phyloP scores from a whole-genome alignment of 2,888 invertebrate genomes.

The Hydriomena furcata region DNA sequence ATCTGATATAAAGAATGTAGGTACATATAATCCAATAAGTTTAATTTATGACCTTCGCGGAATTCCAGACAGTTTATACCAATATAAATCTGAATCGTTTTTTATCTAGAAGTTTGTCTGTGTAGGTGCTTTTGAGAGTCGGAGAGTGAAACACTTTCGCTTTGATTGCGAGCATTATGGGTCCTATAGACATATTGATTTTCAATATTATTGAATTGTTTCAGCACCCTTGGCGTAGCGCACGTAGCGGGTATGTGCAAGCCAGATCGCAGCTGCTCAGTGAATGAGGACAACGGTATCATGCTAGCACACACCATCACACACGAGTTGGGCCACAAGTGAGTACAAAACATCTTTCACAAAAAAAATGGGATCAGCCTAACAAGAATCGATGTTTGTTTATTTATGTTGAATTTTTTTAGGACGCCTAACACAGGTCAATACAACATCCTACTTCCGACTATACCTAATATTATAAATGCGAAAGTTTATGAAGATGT shows the following conservation, averaged over 20 bases:
- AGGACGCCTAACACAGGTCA: too few relatives aligned
- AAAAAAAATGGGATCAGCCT: too few relatives aligned
- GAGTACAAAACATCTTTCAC: too few relatives aligned
- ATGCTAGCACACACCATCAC: conserved; percentile 94
- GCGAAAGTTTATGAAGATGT: too few relatives aligned
- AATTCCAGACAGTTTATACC: background rate
- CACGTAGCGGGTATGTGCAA: conserved; percentile 96
- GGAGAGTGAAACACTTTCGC: too few relatives aligned
- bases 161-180: too few relatives aligned
- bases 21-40: background rate
- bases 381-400: too few relatives aligned
- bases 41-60: background rate
- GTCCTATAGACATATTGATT: too few relatives aligned
- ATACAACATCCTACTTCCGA: too few relatives aligned
- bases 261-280: conserved; percentile 92
- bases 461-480: too few relatives aligned
- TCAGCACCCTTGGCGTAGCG: conserved; percentile 92
- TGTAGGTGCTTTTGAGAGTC: too few relatives aligned
- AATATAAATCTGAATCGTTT: background rate
- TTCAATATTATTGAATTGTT: conserved; percentile 36
- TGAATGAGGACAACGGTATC: conserved; percentile 96
- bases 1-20: background rate
- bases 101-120: background rate
- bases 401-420: too few relatives aligned
- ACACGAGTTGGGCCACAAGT: conserved; percentile 97